Percentiles rank a stretch among this genome's conserved stretches.
Evolutionary conservation across 2,888 invertebrate species (phyloP).

Genomic region (Allacma fusca): DNA sequence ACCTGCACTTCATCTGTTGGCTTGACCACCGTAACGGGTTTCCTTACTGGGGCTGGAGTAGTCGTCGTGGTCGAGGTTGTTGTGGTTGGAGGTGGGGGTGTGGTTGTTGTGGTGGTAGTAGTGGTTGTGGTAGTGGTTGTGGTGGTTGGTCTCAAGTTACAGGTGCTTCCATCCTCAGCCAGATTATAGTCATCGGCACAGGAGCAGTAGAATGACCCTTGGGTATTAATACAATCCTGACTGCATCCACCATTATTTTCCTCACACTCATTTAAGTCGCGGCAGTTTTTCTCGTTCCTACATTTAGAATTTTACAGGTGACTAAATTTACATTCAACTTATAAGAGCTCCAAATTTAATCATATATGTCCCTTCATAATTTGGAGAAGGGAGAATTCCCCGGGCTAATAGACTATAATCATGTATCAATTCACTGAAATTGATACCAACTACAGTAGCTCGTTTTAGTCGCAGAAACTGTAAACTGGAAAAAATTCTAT

Average conservation of each 20-base stretch:
- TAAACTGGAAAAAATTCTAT: too few species aligned
- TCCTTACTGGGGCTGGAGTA: neutral
- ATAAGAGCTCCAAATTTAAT: too few species aligned
- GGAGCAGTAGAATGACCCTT: conserved; percentile 62
- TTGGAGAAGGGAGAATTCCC: too few species aligned
- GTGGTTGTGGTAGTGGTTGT: conserved; percentile 59
- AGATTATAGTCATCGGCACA: conserved; percentile 61
- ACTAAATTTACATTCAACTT: too few species aligned
- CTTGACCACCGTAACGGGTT: neutral
- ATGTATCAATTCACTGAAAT: too few species aligned
- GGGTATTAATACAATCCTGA: conserved; percentile 63
- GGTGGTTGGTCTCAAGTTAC: conserved; percentile 55
- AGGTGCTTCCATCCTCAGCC: conserved; percentile 57
- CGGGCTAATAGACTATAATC: too few species aligned
- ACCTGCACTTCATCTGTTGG: conserved; percentile 36
- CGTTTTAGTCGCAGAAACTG: too few species aligned
- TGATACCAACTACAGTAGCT: too few species aligned
- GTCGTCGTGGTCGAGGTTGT: conserved; percentile 31
- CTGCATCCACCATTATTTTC: conserved; percentile 62
- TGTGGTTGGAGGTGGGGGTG: conserved; percentile 44
- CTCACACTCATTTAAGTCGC: conserved; percentile 63
- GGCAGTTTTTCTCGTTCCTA: conserved; percentile 61
- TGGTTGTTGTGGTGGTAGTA: conserved; percentile 54
- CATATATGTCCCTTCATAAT: too few species aligned
- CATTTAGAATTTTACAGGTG: neutral